A percentile compares a stretch with the other conserved stretches of the same genome.
Evolutionary conservation across 2,113 vertebrate species (phyloP).

Genomic region (Misgurnus mizolepis): DNA sequence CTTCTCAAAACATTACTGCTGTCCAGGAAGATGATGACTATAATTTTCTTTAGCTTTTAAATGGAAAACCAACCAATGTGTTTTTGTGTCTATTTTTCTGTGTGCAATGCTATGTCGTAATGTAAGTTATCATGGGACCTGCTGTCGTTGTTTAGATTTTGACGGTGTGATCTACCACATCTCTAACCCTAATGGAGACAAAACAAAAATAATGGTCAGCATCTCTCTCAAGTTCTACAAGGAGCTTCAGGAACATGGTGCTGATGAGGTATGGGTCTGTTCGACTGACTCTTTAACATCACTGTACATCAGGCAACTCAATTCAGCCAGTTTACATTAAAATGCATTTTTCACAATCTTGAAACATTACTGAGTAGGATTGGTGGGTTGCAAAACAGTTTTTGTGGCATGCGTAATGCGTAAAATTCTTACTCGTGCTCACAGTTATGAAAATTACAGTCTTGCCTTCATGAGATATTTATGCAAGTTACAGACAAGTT

Average conservation of each 20-base stretch:
- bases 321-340: too few species aligned
- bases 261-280: conserved; percentile 83
- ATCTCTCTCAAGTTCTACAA: conserved; percentile 99
- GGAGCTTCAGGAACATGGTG: conserved; percentile 95
- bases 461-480: background rate
- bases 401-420: background rate
- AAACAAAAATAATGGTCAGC: conserved; percentile 99
- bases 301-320: too few species aligned
- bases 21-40: too few species aligned
- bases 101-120: background rate
- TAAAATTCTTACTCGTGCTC: background rate
- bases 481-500: background rate
- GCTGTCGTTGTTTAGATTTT: conserved; percentile 79
- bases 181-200: conserved; percentile 97
- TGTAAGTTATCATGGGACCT: background rate
- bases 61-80: background rate
- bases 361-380: background rate
- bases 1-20: too few species aligned
- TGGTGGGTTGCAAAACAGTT: background rate
- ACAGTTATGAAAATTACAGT: background rate
- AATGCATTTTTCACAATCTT: background rate
- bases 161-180: conserved; percentile 99
- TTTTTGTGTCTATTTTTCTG: background rate
- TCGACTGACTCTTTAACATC: background rate
- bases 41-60: background rate